A percentile compares a stretch with the other conserved stretches of the same genome.
Evolutionary conservation across 53 echinoderm and acorn worm genomes (phyloP).

Genomic region (Paracentrotus lividus): DNA sequence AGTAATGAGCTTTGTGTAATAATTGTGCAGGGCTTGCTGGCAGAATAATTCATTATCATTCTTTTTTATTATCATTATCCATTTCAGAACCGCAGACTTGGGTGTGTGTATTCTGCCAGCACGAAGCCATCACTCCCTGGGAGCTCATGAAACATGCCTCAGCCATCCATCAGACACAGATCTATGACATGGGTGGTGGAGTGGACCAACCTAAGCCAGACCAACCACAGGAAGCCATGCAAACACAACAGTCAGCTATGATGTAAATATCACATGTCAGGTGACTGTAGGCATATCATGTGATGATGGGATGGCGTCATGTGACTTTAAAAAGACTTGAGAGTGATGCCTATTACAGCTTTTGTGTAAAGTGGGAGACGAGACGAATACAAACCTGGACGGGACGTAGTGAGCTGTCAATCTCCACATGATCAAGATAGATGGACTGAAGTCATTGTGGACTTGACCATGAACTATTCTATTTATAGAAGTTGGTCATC

Average conservation of each 20-base stretch:
- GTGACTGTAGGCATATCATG: slow-evolving; percentile 37
- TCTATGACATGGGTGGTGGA: slow-evolving; percentile 77
- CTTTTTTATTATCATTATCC: not conserved
- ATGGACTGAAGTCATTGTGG: not conserved
- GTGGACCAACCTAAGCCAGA: slow-evolving; percentile 58
- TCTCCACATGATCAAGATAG: not conserved
- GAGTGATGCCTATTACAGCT: slow-evolving; percentile 26
- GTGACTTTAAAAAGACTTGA: slow-evolving; percentile 49
- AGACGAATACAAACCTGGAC: not conserved
- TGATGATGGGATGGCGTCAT: slow-evolving; percentile 35
- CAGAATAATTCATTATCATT: too few relatives aligned
- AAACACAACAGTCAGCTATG: slow-evolving; percentile 64
- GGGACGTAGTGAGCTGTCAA: not conserved
- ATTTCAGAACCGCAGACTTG: slow-evolving; percentile 84
- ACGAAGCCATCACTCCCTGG: slow-evolving; percentile 85
- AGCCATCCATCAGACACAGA: slow-evolving; percentile 87
- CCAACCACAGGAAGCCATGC: slow-evolving; percentile 55
- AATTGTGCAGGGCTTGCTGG: too few relatives aligned
- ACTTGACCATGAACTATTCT: slow-evolving; percentile 1
- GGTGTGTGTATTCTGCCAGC: slow-evolving; percentile 92
- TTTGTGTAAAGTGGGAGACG: not conserved
- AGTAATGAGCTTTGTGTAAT: too few relatives aligned
- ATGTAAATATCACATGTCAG: slow-evolving; percentile 32
- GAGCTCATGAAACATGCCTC: slow-evolving; percentile 93
- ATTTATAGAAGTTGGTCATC: slow-evolving; percentile 26